These are phyloP conservation scores for Euthynnus affinis DNA, from an alignment of 2,797 vertebrate genomes.

Conservation along the genomic window DNA sequence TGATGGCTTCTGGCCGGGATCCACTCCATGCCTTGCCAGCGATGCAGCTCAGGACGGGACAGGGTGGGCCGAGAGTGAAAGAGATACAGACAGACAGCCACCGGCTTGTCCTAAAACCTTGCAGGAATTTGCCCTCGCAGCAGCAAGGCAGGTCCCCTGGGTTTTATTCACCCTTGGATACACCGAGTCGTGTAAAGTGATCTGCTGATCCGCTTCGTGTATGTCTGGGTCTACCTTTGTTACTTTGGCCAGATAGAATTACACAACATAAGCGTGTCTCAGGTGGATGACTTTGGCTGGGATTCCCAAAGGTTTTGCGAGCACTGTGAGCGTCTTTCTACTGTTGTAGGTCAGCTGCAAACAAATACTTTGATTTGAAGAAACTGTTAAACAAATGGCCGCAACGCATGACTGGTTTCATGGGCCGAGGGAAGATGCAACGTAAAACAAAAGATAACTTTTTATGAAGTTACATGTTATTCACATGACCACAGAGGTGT, in stretches of 20 bases:
- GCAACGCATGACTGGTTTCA: slow-evolving; percentile 40
- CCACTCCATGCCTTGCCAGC: slow-evolving; percentile 51
- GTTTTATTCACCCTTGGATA: slow-evolving; percentile 60
- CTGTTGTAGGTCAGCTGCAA: slow-evolving; percentile 22
- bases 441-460: slow-evolving; percentile 9
- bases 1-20: slow-evolving; percentile 60
- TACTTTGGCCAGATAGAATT: slow-evolving; percentile 55
- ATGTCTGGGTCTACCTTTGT: slow-evolving; percentile 45
- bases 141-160: slow-evolving; percentile 50
- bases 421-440: slow-evolving; percentile 35
- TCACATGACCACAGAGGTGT: slow-evolving; percentile 19
- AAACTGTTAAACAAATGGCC: slow-evolving; percentile 11
- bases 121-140: slow-evolving; percentile 52
- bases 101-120: slow-evolving; percentile 57
- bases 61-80: slow-evolving; percentile 48
- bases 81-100: slow-evolving; percentile 53
- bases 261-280: slow-evolving; percentile 62
- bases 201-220: slow-evolving; percentile 42
- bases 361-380: slow-evolving; percentile 24
- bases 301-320: slow-evolving; percentile 50
- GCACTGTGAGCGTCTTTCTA: slow-evolving; percentile 55
- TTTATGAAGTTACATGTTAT: slow-evolving; percentile 32
- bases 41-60: slow-evolving; percentile 43
- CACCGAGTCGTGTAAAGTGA: slow-evolving; percentile 44
- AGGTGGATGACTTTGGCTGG: slow-evolving; percentile 62